Conservation (phyloP, 2,113 vertebrate species). For the Leptobrachium ailaonicum region DNA sequence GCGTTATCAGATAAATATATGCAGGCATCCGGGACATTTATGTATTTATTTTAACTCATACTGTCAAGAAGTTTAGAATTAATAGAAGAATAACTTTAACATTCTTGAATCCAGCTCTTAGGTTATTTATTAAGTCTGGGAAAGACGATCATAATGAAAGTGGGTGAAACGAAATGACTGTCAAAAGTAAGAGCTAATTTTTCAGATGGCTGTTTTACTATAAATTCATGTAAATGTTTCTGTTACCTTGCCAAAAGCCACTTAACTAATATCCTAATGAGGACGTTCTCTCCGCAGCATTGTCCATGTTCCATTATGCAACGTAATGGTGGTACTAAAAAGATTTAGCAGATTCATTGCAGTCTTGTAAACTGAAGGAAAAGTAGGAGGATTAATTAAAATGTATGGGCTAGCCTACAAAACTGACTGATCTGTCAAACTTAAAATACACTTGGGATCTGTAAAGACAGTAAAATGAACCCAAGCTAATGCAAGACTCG, state of each 20-base stretch:
- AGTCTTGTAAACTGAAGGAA: constrained; percentile 39
- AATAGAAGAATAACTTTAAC: too few relatives aligned
- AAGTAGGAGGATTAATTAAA: constrained; percentile 44
- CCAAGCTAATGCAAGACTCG: constrained; percentile 26
- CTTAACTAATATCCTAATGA: constrained; percentile 46
- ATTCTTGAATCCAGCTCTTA: constrained; percentile 2
- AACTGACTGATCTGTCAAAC: constrained; percentile 40
- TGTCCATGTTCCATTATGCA: constrained; percentile 43
- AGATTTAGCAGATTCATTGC: constrained; percentile 44
- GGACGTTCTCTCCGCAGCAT: constrained; percentile 29
- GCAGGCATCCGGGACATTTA: too few relatives aligned
- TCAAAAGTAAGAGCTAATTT: constrained; percentile 29
- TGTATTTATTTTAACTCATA: too few relatives aligned
- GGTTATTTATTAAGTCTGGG: constrained; percentile 25
- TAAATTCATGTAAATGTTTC: constrained; percentile 42
- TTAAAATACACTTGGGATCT: constrained; percentile 44
- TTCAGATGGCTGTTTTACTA: constrained; percentile 24
- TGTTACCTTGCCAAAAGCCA: constrained; percentile 41
- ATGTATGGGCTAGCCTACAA: constrained; percentile 29
- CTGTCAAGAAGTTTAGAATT: too few relatives aligned
- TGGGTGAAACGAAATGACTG: neutral
- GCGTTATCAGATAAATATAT: too few relatives aligned
- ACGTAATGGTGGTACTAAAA: constrained; percentile 44
- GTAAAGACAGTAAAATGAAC: constrained; percentile 31
- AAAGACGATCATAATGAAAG: constrained; percentile 24